Percentiles rank a stretch among this genome's conserved stretches.
phyloP scores from a whole-genome alignment of 2,888 invertebrate species.

The Adelphocoris suturalis region DNA sequence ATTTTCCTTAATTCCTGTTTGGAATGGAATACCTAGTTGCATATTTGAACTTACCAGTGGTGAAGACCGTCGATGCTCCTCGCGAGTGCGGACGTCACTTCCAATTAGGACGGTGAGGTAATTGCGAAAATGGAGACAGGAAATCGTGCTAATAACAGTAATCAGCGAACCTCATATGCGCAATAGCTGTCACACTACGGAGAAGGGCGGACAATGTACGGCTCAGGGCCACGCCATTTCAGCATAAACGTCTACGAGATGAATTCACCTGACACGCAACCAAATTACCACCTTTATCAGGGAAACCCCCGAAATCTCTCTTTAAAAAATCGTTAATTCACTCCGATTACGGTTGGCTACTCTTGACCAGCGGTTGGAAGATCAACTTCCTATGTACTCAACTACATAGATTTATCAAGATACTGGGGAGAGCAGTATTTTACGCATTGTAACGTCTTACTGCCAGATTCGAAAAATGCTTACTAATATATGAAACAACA shows the following conservation, averaged over 20 bases:
- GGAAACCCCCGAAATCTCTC: neutral
- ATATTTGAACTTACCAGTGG: too few relatives aligned
- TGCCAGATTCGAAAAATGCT: too few relatives aligned
- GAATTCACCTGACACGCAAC: constrained; percentile 59
- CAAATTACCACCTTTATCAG: constrained; percentile 47
- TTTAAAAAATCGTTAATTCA: neutral
- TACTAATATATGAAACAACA: too few relatives aligned
- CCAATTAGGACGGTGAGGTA: constrained; percentile 46
- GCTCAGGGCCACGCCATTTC: constrained; percentile 59
- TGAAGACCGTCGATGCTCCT: neutral
- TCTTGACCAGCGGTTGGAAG: neutral
- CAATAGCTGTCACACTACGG: constrained; percentile 47
- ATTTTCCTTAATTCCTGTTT: too few relatives aligned
- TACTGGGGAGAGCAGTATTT: too few relatives aligned
- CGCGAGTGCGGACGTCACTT: constrained; percentile 28
- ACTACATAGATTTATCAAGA: too few relatives aligned
- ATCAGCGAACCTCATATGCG: constrained; percentile 58
- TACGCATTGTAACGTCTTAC: too few relatives aligned
- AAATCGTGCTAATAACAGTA: constrained; percentile 61
- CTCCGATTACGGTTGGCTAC: neutral
- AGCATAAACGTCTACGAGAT: constrained; percentile 58
- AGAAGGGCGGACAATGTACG: constrained; percentile 45
- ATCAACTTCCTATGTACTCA: neutral
- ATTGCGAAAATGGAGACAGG: constrained; percentile 55
- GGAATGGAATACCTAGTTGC: too few relatives aligned